Conservation (phyloP, 2,888 invertebrate genomes). For the Oligia latruncula region DNA sequence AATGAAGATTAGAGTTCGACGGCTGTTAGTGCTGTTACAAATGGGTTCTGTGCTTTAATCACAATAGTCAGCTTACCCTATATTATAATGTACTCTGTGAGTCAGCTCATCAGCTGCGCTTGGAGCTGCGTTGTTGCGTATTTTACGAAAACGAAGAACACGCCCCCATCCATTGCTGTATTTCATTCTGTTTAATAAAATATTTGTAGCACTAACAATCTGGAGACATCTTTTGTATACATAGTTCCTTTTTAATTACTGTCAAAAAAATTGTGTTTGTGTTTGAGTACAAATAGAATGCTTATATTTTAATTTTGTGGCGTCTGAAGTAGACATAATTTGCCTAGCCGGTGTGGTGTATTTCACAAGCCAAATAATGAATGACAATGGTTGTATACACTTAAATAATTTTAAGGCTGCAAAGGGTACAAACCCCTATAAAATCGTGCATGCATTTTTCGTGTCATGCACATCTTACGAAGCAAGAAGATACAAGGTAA, state of each 20-base stretch:
- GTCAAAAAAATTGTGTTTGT: slow-evolving; percentile 30
- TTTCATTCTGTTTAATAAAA: slow-evolving; percentile 55
- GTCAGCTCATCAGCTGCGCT: slow-evolving; percentile 63
- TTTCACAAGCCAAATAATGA: slow-evolving; percentile 87
- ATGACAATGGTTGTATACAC: slow-evolving; percentile 94
- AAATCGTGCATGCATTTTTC: slow-evolving; percentile 96
- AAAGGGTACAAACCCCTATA: slow-evolving; percentile 93
- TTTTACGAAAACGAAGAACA: slow-evolving; percentile 67
- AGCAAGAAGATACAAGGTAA: slow-evolving; percentile 95
- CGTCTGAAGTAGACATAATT: slow-evolving; percentile 57
- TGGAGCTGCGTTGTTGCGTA: slow-evolving; percentile 66
- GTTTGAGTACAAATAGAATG: slow-evolving; percentile 63
- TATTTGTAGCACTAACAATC: slow-evolving; percentile 38
- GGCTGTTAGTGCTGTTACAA: slow-evolving; percentile 25
- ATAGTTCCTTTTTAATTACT: slow-evolving; percentile 14
- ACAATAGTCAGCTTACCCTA: slow-evolving; percentile 65
- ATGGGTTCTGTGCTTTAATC: slow-evolving; percentile 37
- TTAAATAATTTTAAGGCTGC: slow-evolving; percentile 94
- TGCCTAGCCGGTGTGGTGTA: slow-evolving; percentile 74
- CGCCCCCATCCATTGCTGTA: slow-evolving; percentile 68
- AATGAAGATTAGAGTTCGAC: neutral
- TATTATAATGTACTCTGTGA: no score
- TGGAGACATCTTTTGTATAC: slow-evolving; percentile 21
- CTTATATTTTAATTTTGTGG: slow-evolving; percentile 60
- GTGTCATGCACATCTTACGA: slow-evolving; percentile 95